Percentiles rank a stretch among this genome's conserved stretches.
Evolutionary conservation across 2,113 vertebrate species (phyloP).

Genomic region (Neomonachus schauinslandi): DNA sequence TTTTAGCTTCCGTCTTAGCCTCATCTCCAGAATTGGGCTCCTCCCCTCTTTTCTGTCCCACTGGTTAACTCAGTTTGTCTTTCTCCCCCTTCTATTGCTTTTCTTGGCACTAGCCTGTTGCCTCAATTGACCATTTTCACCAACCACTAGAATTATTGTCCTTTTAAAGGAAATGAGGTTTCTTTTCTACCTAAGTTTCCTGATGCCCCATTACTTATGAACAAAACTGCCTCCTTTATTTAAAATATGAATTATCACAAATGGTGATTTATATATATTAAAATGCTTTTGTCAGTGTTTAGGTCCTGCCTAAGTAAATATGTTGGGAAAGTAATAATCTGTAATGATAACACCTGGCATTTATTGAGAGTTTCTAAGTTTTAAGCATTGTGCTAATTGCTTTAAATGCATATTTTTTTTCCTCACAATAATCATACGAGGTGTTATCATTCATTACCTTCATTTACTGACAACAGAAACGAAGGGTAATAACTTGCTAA

Average conservation of each 20-base stretch:
- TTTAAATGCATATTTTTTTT: constrained; percentile 16
- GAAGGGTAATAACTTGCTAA: not conserved
- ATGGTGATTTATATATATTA: not conserved
- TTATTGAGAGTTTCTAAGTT: not conserved
- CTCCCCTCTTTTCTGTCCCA: not conserved
- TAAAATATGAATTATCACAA: not conserved
- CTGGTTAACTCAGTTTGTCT: not conserved
- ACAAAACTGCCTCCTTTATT: not conserved
- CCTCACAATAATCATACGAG: not conserved
- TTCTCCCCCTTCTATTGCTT: not conserved
- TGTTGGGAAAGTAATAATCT: not conserved
- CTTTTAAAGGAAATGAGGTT: not conserved
- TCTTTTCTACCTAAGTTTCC: not conserved
- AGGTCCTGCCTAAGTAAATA: not conserved
- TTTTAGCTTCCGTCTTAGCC: not conserved
- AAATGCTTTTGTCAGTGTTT: not conserved
- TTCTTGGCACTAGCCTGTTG: not conserved
- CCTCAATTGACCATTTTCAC: not conserved
- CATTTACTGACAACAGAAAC: not conserved
- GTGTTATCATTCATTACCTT: not conserved
- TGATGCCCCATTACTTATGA: not conserved
- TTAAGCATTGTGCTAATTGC: not conserved
- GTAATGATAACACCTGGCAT: not conserved
- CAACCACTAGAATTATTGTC: not conserved
- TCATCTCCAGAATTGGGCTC: not conserved